Evolutionary conservation across 2,888 invertebrate genomes (phyloP), one percentile per base, ranked within the genome.

Genomic region (Xanthorhoe spadicearia): DNA sequence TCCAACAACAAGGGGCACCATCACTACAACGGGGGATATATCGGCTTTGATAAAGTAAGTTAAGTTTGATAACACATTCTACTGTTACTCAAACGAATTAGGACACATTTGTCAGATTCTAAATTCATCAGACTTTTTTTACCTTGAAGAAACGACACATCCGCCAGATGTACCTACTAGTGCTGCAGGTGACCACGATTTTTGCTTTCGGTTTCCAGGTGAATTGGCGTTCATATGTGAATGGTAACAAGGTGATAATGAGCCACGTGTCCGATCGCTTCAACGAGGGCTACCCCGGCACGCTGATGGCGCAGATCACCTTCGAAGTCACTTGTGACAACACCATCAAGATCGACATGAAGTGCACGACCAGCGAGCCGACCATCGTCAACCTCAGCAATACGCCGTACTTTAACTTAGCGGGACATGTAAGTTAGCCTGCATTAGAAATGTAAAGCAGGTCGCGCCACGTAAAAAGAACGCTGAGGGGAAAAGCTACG

Each of bases 341-440:
- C 81, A 95, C 95, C 68, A 91, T 99, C 50, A 89, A 94, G 66
- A 94, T 98, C 5, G 94, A 95, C 68, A 97, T 97, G 94, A 94
- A 93, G 71, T 97, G 97, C 17, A 95, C 94, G 2, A 94, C 96
- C 2, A 96, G 95, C 9, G 96, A 96, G 81, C 94, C 97, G 0
- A 98, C 98, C 0, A 95, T 96, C 13, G 93, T 99, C 68, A 98
- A 97, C 86, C 89, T 99, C 63, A 98, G 98, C 54, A 97, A 97
- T 85, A 96, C 98, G 81, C 95, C 97, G 0, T 99, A 97, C 85
- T 98, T 99, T 87, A 99, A 99, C 89, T 94, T 99, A 49, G 97
- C 96, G 56, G 98, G 98, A n/a, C 97, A 98, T 89, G 96, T 96
- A 80, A 88, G 94, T 86, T 3, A 5, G 13, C 3, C 38, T 43